phyloP scores from a whole-genome alignment of 2,797 vertebrate genomes.

The Anomalospiza imberbis region DNA sequence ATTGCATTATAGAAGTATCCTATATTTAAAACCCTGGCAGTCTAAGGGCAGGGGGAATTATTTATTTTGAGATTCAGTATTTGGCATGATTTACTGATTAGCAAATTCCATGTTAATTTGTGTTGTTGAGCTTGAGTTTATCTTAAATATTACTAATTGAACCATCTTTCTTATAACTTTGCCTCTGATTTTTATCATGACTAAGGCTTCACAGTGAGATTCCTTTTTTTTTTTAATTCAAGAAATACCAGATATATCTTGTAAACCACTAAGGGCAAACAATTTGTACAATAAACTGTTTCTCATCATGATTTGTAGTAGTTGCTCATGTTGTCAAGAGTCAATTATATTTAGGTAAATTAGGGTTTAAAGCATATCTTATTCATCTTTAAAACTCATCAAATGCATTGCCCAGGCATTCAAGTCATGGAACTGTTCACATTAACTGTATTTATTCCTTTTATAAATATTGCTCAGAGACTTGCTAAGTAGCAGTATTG shows the following conservation, averaged over 20 bases:
- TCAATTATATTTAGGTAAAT: not conserved
- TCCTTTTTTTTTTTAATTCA: not conserved
- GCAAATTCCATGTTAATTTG: not conserved
- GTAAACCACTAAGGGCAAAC: not conserved
- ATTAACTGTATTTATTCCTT: slow-evolving; percentile 34
- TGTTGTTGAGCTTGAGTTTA: not conserved
- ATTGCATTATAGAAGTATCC: too few species aligned
- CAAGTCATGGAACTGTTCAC: not conserved
- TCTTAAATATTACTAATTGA: not conserved
- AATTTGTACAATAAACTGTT: not conserved
- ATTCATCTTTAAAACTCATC: not conserved
- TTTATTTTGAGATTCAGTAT: not conserved
- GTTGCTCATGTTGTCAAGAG: not conserved
- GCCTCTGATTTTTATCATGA: not conserved
- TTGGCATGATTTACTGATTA: not conserved
- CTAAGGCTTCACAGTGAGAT: not conserved
- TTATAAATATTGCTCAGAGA: slow-evolving; percentile 5
- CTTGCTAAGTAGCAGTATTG: slow-evolving; percentile 1
- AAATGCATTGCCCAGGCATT: not conserved
- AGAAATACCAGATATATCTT: not conserved
- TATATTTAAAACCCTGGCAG: not conserved
- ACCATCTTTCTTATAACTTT: not conserved
- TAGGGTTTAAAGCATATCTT: not conserved
- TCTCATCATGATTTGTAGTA: not conserved
- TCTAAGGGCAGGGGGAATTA: not conserved